Conservation (phyloP, 2,113 vertebrate genomes). For the Climacteris rufus region DNA sequence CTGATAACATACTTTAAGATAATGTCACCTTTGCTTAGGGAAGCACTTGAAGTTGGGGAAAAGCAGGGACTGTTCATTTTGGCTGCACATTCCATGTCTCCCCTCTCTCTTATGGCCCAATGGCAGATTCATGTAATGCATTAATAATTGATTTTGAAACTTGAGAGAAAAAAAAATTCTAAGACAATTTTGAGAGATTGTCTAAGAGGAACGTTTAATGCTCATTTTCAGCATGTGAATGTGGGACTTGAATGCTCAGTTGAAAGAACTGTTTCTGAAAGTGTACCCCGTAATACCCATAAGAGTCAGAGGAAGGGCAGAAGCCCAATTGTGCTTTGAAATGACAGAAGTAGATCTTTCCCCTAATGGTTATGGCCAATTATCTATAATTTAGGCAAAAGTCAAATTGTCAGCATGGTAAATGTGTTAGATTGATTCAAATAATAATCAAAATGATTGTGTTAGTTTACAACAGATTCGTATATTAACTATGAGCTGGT, state of each 20-base stretch:
- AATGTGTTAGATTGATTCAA: neutral
- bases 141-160: neutral
- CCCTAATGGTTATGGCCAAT: neutral
- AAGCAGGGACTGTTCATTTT: neutral
- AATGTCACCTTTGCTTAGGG: neutral
- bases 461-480: constrained; percentile 9
- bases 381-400: constrained; percentile 19
- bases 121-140: neutral
- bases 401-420: neutral
- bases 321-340: constrained; percentile 14
- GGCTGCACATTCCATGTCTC: neutral
- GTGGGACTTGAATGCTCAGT: neutral
- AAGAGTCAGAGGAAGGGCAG: neutral
- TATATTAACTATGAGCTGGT: neutral
- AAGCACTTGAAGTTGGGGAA: neutral
- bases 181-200: neutral
- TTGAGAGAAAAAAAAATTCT: neutral
- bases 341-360: neutral
- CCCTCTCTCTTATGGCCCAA: neutral
- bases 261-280: neutral
- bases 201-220: neutral
- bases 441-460: neutral
- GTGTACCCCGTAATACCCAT: neutral
- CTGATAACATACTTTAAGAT: neutral
- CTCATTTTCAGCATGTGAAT: neutral